Conservation (phyloP, 2,113 vertebrate genomes). For the Pedionomus torquatus region DNA sequence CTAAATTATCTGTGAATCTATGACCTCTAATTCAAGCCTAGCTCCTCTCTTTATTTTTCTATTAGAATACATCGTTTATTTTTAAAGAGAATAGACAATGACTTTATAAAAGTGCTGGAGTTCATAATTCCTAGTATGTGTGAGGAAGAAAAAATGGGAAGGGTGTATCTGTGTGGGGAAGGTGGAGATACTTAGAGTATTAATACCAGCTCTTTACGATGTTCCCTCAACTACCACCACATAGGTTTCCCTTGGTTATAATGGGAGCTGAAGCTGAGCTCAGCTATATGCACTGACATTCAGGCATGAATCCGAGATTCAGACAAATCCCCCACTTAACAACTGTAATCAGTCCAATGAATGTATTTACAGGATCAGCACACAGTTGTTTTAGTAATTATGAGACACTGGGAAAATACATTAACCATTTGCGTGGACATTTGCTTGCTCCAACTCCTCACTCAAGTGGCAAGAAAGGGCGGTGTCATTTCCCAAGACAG, state of each 20-base stretch:
- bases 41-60: not conserved
- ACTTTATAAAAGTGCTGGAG: not conserved
- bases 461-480: not conserved
- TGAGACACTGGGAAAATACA: not conserved
- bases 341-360: not conserved
- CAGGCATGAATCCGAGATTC: no score
- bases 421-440: not conserved
- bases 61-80: not conserved
- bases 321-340: not conserved
- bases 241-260: not conserved
- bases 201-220: not conserved
- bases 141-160: not conserved
- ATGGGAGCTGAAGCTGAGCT: not conserved
- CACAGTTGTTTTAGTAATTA: not conserved
- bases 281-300: not conserved
- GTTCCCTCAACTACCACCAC: not conserved
- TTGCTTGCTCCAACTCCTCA: not conserved
- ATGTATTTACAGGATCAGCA: not conserved
- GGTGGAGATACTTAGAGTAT: not conserved
- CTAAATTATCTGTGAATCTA: slow-evolving; percentile 8
- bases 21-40: not conserved
- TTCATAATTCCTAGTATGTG: not conserved
- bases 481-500: not conserved
- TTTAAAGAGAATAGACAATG: not conserved
- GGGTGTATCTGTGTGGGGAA: not conserved